A percentile compares a stretch with the other conserved stretches of the same genome.
These are phyloP conservation scores for Calephelis nemesis DNA, from an alignment of 1,140 invertebrate genomes.

Conservation along the genomic window DNA sequence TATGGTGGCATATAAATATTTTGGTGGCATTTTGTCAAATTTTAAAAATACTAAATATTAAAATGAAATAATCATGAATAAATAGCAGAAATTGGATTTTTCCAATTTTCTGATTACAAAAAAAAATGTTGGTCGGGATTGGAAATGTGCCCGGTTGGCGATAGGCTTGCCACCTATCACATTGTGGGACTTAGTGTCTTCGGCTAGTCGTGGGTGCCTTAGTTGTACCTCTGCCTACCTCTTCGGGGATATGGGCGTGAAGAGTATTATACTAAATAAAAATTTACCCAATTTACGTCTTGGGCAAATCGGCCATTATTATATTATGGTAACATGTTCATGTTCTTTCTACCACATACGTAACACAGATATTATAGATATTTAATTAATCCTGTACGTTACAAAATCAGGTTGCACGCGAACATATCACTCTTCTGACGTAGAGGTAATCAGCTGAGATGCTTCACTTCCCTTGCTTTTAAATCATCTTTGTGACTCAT, in stretches of 20 bases:
- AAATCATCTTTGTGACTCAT: not conserved
- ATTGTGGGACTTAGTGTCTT: too few relatives aligned
- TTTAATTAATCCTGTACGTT: not conserved
- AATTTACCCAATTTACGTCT: too few relatives aligned
- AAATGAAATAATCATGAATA: not conserved
- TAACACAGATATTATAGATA: not conserved
- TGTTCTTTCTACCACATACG: not conserved
- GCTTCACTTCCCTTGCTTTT: conserved; percentile 21
- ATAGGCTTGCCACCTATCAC: too few relatives aligned
- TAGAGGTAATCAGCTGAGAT: conserved; percentile 30
- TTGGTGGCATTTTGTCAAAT: too few relatives aligned
- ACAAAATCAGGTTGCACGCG: conserved; percentile 1
- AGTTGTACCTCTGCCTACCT: too few relatives aligned
- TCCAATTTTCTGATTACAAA: too few relatives aligned
- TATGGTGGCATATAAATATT: not conserved
- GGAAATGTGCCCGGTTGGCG: too few relatives aligned
- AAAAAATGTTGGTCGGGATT: too few relatives aligned
- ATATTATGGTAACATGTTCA: not conserved
- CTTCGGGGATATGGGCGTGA: too few relatives aligned
- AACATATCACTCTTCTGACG: conserved; percentile 9
- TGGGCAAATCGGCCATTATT: too few relatives aligned
- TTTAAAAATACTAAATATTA: not conserved
- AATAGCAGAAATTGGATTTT: too few relatives aligned
- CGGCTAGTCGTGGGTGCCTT: too few relatives aligned
- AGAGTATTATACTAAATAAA: not conserved